Percentiles rank a stretch among this genome's conserved stretches.
Conservation (phyloP, 2,888 invertebrate genomes). For the Branchipolynoe longqiensis region DNA sequence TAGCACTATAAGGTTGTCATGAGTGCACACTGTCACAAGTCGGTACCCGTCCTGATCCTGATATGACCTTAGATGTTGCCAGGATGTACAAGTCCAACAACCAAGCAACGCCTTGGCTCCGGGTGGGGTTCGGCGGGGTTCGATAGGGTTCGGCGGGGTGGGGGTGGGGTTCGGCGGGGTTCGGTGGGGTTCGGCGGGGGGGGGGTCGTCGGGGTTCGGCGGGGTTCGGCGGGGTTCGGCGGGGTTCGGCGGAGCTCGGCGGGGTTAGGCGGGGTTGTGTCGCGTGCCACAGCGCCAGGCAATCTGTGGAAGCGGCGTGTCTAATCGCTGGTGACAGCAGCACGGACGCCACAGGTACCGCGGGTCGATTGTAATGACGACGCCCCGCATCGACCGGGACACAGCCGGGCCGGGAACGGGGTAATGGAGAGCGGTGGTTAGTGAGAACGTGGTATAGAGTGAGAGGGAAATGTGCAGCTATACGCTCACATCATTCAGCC, state of each 20-base stretch:
- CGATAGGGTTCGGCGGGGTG: no score
- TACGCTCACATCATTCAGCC: no score
- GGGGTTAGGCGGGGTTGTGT: not conserved
- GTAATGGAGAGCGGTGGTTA: not conserved
- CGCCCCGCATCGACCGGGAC: not conserved
- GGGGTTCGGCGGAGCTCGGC: not conserved
- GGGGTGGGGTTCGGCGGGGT: no score
- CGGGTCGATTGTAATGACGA: not conserved
- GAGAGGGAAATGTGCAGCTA: no score
- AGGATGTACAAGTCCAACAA: no score
- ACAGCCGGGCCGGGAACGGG: not conserved
- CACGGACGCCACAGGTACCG: not conserved
- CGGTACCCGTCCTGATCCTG: no score
- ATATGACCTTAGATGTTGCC: no score
- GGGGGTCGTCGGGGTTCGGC: no score
- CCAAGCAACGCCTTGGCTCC: not conserved
- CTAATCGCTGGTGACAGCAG: slow-evolving; percentile 29
- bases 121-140: no score
- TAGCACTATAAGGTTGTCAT: no score
- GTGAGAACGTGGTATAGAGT: not conserved
- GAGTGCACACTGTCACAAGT: no score
- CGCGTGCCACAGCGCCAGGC: slow-evolving; percentile 6
- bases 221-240: not conserved
- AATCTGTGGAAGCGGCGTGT: slow-evolving; percentile 16
- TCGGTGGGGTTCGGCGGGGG: no score